phyloP scores from a whole-genome alignment of 2,113 vertebrate species.

The Scortum barcoo region DNA sequence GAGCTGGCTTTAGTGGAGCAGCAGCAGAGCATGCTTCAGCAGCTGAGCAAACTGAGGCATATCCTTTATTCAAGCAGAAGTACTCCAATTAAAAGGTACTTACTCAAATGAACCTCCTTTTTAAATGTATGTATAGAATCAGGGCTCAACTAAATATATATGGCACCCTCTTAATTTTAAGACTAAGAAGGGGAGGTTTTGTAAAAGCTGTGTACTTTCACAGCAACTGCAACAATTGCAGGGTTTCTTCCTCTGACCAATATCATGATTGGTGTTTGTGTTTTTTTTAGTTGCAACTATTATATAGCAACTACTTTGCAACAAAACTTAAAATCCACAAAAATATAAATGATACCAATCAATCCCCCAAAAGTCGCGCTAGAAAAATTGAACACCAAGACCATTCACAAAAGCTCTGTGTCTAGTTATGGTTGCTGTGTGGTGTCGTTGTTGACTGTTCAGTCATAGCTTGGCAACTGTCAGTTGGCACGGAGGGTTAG shows the following conservation, averaged over 20 bases:
- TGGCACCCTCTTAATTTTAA: not conserved
- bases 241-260: not conserved
- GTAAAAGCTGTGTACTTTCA: not conserved
- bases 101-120: not conserved
- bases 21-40: constrained; percentile 16
- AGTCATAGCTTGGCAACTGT: too few species aligned
- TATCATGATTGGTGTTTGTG: not conserved
- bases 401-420: not conserved
- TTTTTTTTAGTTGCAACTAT: not conserved
- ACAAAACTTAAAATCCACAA: not conserved
- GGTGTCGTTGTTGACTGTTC: too few species aligned
- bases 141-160: not conserved
- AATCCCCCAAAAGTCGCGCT: not conserved
- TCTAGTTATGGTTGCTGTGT: too few species aligned
- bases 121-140: not conserved
- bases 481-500: not conserved
- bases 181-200: not conserved
- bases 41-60: constrained; percentile 8
- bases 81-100: not conserved
- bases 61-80: not conserved
- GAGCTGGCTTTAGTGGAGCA: constrained; percentile 31
- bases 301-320: not conserved
- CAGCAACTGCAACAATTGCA: not conserved
- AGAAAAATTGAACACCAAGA: not conserved
- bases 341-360: not conserved